Percentiles rank a stretch among this genome's conserved stretches.
phyloP scores from a whole-genome alignment of 2,113 vertebrate genomes.

The rabbit (Oryctolagus cuniculus) region mOryCun1.1 NC_091449.1:66787501-66788000 shows the following conservation, averaged over 20 bases:
- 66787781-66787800: constrained; percentile 77
- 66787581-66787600: constrained; percentile 82
- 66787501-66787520: constrained; percentile 75
- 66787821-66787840: constrained; percentile 90
- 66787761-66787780: not conserved
- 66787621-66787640: constrained; percentile 80
- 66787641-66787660: constrained; percentile 79
- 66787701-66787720: not conserved
- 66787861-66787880: constrained; percentile 89
- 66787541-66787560: constrained; percentile 79
- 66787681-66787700: constrained; percentile 66
- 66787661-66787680: constrained; percentile 44
- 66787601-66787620: constrained; percentile 80
- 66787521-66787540: constrained; percentile 73
- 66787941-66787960: constrained; percentile 82
- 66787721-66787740: not conserved
- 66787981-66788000: constrained; percentile 83
- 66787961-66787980: constrained; percentile 85
- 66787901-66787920: constrained; percentile 85
- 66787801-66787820: constrained; percentile 88
- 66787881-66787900: constrained; percentile 90
- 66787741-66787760: constrained; percentile 52
- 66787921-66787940: constrained; percentile 70
- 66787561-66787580: constrained; percentile 84
- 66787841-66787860: constrained; percentile 92